Conservation (phyloP, 35 echinoderm and acorn worm species). For the Apostichopus parvimensis region DNA sequence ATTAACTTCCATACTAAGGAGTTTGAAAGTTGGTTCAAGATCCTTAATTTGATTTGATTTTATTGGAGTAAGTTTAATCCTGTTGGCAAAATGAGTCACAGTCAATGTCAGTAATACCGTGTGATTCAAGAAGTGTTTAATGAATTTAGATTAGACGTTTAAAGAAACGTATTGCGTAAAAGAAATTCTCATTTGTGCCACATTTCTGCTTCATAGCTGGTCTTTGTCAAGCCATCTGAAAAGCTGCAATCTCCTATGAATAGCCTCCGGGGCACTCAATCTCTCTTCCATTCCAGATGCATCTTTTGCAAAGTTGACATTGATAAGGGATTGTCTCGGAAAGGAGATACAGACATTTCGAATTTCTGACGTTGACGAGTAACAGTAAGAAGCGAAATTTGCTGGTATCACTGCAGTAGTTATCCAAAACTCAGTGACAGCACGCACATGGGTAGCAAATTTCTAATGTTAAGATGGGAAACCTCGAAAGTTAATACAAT, state of each 20-base stretch:
- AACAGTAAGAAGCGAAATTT: constrained; percentile 1
- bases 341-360: constrained; percentile 32
- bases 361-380: constrained; percentile 44
- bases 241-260: neutral
- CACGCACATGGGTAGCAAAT: too few relatives aligned
- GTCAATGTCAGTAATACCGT: too few relatives aligned
- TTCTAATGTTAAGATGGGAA: too few relatives aligned
- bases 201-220: neutral
- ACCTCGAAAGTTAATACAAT: too few relatives aligned
- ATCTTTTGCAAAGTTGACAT: constrained; percentile 42
- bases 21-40: too few relatives aligned
- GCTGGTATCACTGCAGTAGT: neutral
- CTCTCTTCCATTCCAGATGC: constrained; percentile 10
- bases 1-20: too few relatives aligned
- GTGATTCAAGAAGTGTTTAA: neutral
- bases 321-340: constrained; percentile 33
- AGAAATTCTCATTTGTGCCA: neutral
- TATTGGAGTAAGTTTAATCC: too few relatives aligned
- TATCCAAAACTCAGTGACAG: too few relatives aligned
- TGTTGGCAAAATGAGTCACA: too few relatives aligned
- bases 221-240: neutral
- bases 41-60: too few relatives aligned
- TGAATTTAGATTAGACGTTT: constrained; percentile 3
- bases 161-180: constrained; percentile 6
- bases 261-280: neutral